Conservation (phyloP, 2,797 vertebrate genomes). For the Orestias chungarensis region DNA sequence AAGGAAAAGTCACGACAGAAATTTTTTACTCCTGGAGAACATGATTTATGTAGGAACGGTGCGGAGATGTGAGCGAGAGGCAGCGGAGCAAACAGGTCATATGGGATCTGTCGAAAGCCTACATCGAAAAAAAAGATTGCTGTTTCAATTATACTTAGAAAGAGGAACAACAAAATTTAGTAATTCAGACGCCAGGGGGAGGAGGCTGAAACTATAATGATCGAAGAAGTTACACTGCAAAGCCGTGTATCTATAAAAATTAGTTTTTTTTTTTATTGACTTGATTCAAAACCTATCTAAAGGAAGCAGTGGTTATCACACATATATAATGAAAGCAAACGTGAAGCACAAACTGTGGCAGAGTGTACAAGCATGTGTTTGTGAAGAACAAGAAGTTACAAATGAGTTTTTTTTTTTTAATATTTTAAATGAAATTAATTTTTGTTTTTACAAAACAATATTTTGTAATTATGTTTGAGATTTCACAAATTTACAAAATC, state of each 20-base stretch:
- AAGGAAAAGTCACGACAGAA: constrained; percentile 71
- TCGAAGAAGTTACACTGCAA: constrained; percentile 3
- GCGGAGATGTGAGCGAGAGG: constrained; percentile 72
- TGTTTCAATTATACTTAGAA: constrained; percentile 58
- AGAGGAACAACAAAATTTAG: constrained; percentile 31
- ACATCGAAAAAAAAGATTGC: constrained; percentile 51
- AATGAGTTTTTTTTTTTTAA: neutral
- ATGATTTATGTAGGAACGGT: constrained; percentile 78
- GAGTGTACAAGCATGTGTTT: neutral
- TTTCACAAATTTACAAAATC: no score
- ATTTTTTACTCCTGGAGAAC: constrained; percentile 73
- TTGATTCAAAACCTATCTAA: constrained; percentile 25
- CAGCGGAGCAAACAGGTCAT: constrained; percentile 75
- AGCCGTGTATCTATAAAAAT: constrained; percentile 1
- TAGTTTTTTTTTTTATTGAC: constrained; percentile 30
- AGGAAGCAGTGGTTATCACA: neutral
- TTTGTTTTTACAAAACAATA: neutral
- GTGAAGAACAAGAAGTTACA: neutral
- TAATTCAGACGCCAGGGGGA: constrained; percentile 40
- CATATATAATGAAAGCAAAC: constrained; percentile 4
- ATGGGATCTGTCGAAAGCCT: constrained; percentile 74
- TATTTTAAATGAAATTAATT: neutral
- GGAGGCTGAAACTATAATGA: neutral
- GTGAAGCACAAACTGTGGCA: neutral
- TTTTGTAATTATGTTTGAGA: neutral